Evolutionary conservation across 2,888 invertebrate species (phyloP).

Genomic region (Philereme transversata): DNA sequence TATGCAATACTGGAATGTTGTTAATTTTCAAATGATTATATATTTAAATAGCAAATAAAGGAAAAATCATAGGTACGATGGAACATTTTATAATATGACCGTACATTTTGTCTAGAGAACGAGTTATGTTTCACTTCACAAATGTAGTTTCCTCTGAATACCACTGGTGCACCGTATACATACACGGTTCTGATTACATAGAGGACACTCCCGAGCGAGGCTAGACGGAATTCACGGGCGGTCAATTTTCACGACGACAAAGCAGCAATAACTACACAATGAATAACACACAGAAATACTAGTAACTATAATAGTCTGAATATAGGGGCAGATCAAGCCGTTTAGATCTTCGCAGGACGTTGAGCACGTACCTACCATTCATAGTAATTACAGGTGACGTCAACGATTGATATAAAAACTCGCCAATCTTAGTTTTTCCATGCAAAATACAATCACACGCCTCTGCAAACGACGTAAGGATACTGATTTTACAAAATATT

Average conservation of each 20-base stretch:
- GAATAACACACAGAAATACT: too few species aligned
- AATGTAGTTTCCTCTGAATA: conserved; percentile 24
- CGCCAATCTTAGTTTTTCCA: too few species aligned
- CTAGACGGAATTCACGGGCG: conserved; percentile 33
- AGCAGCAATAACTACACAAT: conserved; percentile 34
- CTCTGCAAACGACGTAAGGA: too few species aligned
- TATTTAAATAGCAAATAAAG: too few species aligned
- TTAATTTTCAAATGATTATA: too few species aligned
- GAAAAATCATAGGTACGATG: too few species aligned
- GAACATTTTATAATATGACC: neutral
- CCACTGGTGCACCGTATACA: conserved; percentile 21
- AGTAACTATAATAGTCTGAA: conserved; percentile 24
- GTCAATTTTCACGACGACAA: conserved; percentile 35
- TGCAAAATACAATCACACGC: too few species aligned
- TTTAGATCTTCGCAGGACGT: conserved; percentile 38
- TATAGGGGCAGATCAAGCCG: conserved; percentile 34
- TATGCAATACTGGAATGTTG: too few species aligned
- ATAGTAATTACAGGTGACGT: conserved; percentile 34
- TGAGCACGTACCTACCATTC: conserved; percentile 33
- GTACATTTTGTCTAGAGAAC: conserved; percentile 3
- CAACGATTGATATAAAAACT: conserved; percentile 4
- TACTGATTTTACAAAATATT: too few species aligned
- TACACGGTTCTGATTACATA: conserved; percentile 34
- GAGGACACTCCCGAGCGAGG: conserved; percentile 27
- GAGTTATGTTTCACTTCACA: conserved; percentile 23